Evolutionary conservation across 2,888 invertebrate genomes (phyloP), one percentile per base, ranked within the genome.

Genomic region (Trichopria drosophilae): DNA sequence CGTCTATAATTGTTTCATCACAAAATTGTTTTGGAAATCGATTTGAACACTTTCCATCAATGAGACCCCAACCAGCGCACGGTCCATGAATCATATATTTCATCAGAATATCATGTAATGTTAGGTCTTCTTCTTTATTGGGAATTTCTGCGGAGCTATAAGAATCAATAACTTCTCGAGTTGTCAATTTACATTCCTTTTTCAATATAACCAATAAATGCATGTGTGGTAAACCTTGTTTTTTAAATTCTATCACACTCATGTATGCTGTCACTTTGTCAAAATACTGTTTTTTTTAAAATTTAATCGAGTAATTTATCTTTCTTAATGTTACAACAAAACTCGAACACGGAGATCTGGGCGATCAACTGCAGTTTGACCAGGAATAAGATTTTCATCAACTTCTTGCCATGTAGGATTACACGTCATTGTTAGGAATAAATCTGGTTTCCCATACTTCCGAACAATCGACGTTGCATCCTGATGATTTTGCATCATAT

Each of bases 401-500:
- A 77, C 75, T 62, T 77, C 75, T 13, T 42, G 50, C 74, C 76
- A 77, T 43, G 67, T 68, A 2, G 73, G 75, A 61, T 77, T 77
- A 51, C 74, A 75, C 1, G 77, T 76, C 57, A 76, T 66, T n/a
- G 76, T 77, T 5, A 77, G 58, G 56, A 77, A 78, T n/a, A 75
- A 57, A 57, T 73, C 69, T 16, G 77, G 75, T 49, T 68, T 68
- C 9, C 78, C 77, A 65, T 58, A 72, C 51, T 69, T 68, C 26
- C 66, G 23, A 4, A 78, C 76, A 37, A 75, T 69, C 9, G 73
- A 61, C 76, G 78, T 77, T 1, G 73, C 70, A 65, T 77, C 76
- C 54, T 77, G 72, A 57, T 68, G 73, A 23, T 66, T 60, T 61
- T 76, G 67, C 22, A 65, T 54, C 69, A 72, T 67, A 36, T 64